phyloP scores from a whole-genome alignment of 1,140 invertebrate species.

The Bombus terrestris region DNA sequence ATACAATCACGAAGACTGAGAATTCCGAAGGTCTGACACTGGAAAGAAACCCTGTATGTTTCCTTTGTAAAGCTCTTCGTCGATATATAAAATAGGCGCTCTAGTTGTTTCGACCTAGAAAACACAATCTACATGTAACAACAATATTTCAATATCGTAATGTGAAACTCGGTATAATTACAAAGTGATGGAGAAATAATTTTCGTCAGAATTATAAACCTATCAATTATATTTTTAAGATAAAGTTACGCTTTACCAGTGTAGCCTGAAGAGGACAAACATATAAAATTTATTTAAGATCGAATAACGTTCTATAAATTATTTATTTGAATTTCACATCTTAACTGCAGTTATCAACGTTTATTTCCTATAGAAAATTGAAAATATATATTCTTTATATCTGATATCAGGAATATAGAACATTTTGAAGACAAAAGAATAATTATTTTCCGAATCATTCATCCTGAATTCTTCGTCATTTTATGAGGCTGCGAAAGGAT shows the following conservation, averaged over 20 bases:
- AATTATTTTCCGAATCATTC: background rate
- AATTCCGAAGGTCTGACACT: background rate
- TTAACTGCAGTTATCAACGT: too few species aligned
- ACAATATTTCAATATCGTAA: background rate
- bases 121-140: background rate
- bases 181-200: too few species aligned
- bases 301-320: too few species aligned
- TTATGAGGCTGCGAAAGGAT: too few species aligned
- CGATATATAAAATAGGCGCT: conserved; percentile 24
- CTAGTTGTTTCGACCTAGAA: conserved; percentile 7
- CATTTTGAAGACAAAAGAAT: too few species aligned
- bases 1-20: background rate
- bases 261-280: too few species aligned
- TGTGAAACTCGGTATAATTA: background rate
- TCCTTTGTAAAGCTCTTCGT: background rate
- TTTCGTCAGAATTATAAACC: too few species aligned
- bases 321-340: too few species aligned
- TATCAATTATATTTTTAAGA: too few species aligned
- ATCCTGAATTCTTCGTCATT: background rate
- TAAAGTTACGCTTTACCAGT: too few species aligned
- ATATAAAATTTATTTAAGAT: too few species aligned
- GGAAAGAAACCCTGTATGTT: background rate
- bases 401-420: background rate
- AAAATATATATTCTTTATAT: background rate
- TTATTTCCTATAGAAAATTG: background rate